Conservation (phyloP, 2,888 invertebrate species). For the Megastigmus dorsalis region DNA sequence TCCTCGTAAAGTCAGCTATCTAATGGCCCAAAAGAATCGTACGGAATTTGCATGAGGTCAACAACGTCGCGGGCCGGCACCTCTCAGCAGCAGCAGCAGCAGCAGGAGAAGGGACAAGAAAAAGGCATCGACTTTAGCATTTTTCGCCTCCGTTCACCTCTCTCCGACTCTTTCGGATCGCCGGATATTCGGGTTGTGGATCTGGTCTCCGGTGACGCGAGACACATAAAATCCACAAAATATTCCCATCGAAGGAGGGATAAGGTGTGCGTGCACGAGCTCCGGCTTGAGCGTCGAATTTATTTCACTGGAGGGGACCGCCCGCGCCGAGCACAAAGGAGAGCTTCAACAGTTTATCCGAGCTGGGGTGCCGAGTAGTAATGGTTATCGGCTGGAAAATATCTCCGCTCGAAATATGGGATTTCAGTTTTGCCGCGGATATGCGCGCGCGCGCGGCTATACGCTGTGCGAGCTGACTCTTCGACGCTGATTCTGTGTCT, state of each 20-base stretch:
- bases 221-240: constrained; percentile 38
- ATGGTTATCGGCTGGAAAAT: constrained; percentile 39
- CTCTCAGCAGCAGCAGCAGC: not conserved
- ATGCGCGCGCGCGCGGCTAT: not conserved
- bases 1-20: constrained; percentile 30
- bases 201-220: constrained; percentile 12
- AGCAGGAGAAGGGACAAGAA: not conserved
- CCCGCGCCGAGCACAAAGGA: not conserved
- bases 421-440: not conserved
- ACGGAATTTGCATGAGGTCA: constrained; percentile 37
- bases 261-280: not conserved
- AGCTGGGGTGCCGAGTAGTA: not conserved
- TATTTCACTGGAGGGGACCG: not conserved
- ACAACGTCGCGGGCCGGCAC: constrained; percentile 4
- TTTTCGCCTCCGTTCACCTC: constrained; percentile 8
- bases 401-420: constrained; percentile 17
- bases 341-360: constrained; percentile 10
- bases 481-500: not conserved
- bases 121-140: not conserved
- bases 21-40: constrained; percentile 34
- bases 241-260: constrained; percentile 21
- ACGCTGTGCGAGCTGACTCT: not conserved
- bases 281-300: constrained; percentile 14
- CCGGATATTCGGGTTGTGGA: constrained; percentile 23
- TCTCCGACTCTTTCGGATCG: not conserved